phyloP scores from a whole-genome alignment of 2,888 invertebrate genomes.

The Cataglyphis albicans region DNA sequence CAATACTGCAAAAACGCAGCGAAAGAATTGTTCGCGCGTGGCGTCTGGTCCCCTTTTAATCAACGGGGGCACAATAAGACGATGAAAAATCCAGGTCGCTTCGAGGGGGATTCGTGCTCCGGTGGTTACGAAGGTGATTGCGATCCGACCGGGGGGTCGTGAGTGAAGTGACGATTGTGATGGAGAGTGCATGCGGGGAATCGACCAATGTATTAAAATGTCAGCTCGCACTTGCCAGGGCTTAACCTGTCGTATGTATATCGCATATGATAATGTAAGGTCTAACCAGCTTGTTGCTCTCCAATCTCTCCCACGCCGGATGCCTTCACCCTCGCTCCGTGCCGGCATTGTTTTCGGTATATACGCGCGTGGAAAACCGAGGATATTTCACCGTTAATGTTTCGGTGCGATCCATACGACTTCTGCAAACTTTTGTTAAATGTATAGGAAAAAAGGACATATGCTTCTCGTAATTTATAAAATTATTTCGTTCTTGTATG shows the following conservation, averaged over 20 bases:
- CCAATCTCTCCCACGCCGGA: not conserved
- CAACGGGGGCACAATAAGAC: slow-evolving; percentile 62
- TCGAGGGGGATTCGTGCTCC: slow-evolving; percentile 84
- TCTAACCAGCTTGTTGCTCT: slow-evolving; percentile 6
- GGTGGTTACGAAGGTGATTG: slow-evolving; percentile 25
- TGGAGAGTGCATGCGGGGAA: slow-evolving; percentile 7
- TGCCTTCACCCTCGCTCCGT: not conserved
- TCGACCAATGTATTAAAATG: slow-evolving; percentile 68
- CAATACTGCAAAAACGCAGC: slow-evolving; percentile 48
- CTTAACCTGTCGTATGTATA: slow-evolving; percentile 61
- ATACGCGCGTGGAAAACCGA: not conserved
- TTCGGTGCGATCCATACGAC: not conserved
- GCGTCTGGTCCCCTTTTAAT: slow-evolving; percentile 68
- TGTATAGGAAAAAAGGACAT: slow-evolving; percentile 8
- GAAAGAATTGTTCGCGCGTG: slow-evolving; percentile 24
- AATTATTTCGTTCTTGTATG: slow-evolving; percentile 12
- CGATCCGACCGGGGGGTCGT: not conserved
- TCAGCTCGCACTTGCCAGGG: slow-evolving; percentile 63
- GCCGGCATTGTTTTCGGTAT: slow-evolving; percentile 26
- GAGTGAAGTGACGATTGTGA: slow-evolving; percentile 15
- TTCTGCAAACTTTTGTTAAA: not conserved
- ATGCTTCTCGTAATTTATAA: slow-evolving; percentile 15
- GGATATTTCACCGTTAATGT: slow-evolving; percentile 18
- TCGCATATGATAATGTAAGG: slow-evolving; percentile 62
- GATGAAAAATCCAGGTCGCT: slow-evolving; percentile 72